phyloP scores from a whole-genome alignment of 2,797 vertebrate species.

The Arnoldichthys spilopterus region DNA sequence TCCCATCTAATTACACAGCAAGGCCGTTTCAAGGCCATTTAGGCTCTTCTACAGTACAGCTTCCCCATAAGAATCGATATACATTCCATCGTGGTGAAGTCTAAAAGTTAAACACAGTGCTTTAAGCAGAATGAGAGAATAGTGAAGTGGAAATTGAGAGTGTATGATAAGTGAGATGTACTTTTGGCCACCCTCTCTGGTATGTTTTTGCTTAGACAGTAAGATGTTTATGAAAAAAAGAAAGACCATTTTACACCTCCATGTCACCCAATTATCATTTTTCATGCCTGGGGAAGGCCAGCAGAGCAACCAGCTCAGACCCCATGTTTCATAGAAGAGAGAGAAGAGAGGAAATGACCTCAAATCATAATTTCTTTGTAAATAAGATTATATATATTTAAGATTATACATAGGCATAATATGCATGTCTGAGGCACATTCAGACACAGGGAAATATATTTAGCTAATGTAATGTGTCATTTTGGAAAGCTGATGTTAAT shows the following conservation, averaged over 20 bases:
- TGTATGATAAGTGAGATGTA: neutral
- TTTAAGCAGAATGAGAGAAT: neutral
- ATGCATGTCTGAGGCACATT: neutral
- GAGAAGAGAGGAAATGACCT: neutral
- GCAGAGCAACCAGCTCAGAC: neutral
- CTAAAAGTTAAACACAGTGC: neutral
- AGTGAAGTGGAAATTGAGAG: constrained; percentile 15
- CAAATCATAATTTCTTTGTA: neutral
- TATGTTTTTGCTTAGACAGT: constrained; percentile 8
- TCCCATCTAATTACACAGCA: constrained; percentile 66
- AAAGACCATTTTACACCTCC: constrained; percentile 27
- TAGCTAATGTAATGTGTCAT: neutral
- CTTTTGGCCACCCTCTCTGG: neutral
- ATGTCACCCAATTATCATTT: constrained; percentile 20
- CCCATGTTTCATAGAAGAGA: neutral
- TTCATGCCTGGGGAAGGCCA: neutral
- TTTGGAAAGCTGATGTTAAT: neutral
- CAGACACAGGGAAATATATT: neutral
- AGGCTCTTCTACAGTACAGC: constrained; percentile 43
- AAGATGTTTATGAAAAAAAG: constrained; percentile 3
- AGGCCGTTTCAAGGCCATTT: constrained; percentile 73
- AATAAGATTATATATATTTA: constrained; percentile 7
- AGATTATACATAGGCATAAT: constrained; percentile 6
- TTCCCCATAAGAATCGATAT: constrained; percentile 62
- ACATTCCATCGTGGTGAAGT: constrained; percentile 3